A percentile compares a stretch with the other conserved stretches of the same genome.
Evolutionary conservation across 2,888 invertebrate genomes (phyloP).

Genomic region (Chymomyza fuscimana): DNA sequence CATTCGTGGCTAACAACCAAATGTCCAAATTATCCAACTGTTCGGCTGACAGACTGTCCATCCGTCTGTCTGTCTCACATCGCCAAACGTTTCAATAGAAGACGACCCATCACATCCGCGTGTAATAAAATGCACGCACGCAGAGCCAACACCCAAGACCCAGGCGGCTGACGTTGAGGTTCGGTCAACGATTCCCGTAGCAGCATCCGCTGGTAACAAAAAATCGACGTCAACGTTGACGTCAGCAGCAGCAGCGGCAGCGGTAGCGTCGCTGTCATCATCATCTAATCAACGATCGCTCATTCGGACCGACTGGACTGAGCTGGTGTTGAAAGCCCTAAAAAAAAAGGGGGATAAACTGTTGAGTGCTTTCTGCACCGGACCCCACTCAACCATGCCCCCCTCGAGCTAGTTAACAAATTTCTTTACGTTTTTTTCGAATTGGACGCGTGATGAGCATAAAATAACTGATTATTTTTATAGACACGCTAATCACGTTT

Average conservation of each 20-base stretch:
- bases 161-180: conserved; percentile 10
- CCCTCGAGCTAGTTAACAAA: not conserved
- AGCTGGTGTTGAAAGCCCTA: conserved; percentile 38
- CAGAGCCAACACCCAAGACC: conserved; percentile 54
- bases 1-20: conserved; percentile 22
- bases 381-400: not conserved
- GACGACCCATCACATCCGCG: conserved; percentile 62
- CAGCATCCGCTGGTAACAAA: conserved; percentile 41
- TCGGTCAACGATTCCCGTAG: conserved; percentile 10
- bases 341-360: conserved; percentile 25
- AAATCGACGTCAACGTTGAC: not conserved
- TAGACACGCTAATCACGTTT: too few relatives aligned
- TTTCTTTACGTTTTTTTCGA: not conserved
- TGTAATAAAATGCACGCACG: conserved; percentile 71
- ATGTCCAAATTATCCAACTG: too few relatives aligned
- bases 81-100: conserved; percentile 50
- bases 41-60: not conserved
- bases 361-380: not conserved
- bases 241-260: not conserved
- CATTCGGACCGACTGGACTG: not conserved
- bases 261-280: conserved; percentile 20
- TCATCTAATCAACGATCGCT: conserved; percentile 63
- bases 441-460: too few relatives aligned
- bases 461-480: too few relatives aligned
- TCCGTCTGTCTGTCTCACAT: conserved; percentile 3